Conservation (phyloP, 2,113 vertebrate genomes). For the Mobula birostris region DNA sequence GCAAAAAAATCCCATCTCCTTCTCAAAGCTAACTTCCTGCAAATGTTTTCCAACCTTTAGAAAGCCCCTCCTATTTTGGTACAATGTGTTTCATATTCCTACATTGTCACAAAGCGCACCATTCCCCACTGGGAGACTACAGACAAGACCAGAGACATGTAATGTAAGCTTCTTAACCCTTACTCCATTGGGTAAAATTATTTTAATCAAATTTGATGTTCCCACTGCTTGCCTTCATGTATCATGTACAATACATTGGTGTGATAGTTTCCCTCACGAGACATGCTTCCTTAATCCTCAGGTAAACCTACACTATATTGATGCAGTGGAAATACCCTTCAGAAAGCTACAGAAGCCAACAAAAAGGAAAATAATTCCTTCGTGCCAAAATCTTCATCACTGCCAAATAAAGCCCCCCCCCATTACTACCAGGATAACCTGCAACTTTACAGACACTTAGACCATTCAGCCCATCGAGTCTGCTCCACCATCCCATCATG, state of each 20-base stretch:
- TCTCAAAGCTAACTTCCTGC: background rate
- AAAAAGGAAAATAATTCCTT: background rate
- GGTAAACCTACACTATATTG: background rate
- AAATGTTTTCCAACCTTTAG: background rate
- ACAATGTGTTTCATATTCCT: background rate
- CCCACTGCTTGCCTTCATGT: background rate
- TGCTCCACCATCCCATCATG: too few species aligned
- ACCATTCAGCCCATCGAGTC: too few species aligned
- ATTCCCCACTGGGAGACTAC: background rate
- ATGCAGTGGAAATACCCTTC: background rate
- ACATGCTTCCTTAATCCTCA: background rate
- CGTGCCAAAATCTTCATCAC: background rate
- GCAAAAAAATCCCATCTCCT: background rate
- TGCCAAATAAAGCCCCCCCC: background rate
- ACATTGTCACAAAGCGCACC: background rate
- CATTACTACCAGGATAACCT: background rate
- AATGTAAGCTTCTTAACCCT: conserved; percentile 9
- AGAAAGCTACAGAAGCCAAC: background rate
- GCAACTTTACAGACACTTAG: background rate
- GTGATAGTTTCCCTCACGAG: conserved; percentile 10
- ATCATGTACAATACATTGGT: conserved; percentile 13
- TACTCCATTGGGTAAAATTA: conserved; percentile 24
- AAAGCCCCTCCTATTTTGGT: background rate
- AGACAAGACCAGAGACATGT: background rate
- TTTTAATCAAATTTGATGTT: conserved; percentile 27